Evolutionary conservation across 2,888 invertebrate species (phyloP), one percentile per base, ranked within the genome.

Genomic region (Sinhomidia bicolor): DNA sequence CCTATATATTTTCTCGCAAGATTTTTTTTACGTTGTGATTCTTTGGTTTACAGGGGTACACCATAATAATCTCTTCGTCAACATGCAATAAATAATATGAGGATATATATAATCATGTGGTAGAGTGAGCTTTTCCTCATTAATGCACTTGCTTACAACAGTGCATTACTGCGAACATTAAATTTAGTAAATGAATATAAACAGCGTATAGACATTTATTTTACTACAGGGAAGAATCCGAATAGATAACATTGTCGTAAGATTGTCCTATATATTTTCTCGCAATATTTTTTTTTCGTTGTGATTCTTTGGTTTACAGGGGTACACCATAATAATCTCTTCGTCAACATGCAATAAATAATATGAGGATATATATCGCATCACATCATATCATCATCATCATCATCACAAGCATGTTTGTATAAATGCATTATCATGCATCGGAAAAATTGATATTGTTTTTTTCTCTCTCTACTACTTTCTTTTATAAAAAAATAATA

Each of bases 381-480:
- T 65, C 36, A 65, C 41, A 17, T 68, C 32, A 20, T 71, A 41
- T 71, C 44, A 23, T 62, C 47, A 47, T 47, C 3, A 47, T 47
- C 41, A 17, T 68, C 32, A 20, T 71, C 17, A 41, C 44, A 23
- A 10, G 12, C 2, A 51, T 47, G 54, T 51, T 20, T 41, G 20
- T 20, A 71, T 6, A 12, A 2, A 71, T 71, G 71, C 71, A 71
- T 71, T 17, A 71, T 44, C 44, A 20, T 71, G 44, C 44, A 71
- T 44, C 71, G 32, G 3, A 44, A 44, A 71, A 71, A 44, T 41
- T 71, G 71, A 71, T 71, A 71, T 60, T 17, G 12, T 29, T 23
- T 23, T 9, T 57, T 57, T 20, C 32, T 44, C 23, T 41, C n/a
- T n/a, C n/a, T n/a, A n/a, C n/a, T n/a, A n/a, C n/a, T n/a, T n/a